Conservation (phyloP, 1,140 invertebrate genomes). For the Bombus ignitus region DNA sequence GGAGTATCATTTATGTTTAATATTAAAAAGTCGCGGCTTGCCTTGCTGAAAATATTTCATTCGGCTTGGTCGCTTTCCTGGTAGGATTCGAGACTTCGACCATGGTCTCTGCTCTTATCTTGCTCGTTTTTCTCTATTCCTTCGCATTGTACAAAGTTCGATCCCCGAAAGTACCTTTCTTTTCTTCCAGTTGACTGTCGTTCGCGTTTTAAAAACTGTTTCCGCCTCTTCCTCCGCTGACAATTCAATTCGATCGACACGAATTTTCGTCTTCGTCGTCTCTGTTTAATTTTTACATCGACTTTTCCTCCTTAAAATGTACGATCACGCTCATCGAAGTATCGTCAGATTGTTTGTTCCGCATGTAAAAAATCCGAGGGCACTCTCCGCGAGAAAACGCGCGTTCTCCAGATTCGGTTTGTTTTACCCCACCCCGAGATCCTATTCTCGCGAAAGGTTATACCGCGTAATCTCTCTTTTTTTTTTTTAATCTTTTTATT, state of each 20-base stretch:
- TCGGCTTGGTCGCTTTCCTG: conserved; percentile 64
- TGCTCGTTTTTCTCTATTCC: not conserved
- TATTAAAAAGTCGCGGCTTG: conserved; percentile 68
- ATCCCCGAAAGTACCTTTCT: not conserved
- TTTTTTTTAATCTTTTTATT: not conserved
- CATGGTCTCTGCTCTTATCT: not conserved
- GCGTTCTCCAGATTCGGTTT: not conserved
- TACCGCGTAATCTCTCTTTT: not conserved
- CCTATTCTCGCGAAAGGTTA: not conserved
- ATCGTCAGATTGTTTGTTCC: not conserved
- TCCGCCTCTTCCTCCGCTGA: too few species aligned
- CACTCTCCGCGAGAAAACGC: conserved; percentile 8
- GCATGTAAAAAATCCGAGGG: not conserved
- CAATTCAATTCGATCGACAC: not conserved
- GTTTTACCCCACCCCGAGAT: not conserved
- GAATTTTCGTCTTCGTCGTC: not conserved
- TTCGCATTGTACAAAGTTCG: not conserved
- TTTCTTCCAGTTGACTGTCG: conserved; percentile 24
- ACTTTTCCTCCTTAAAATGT: not conserved
- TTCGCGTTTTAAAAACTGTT: not conserved
- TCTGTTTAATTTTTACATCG: not conserved
- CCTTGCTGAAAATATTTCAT: conserved; percentile 71
- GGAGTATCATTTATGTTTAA: conserved; percentile 62
- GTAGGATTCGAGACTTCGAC: conserved; percentile 52
- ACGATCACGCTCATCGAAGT: not conserved